Percentiles rank a stretch among this genome's conserved stretches.
Conservation (phyloP, 2,113 vertebrate species). For the Guaruba guarouba region DNA sequence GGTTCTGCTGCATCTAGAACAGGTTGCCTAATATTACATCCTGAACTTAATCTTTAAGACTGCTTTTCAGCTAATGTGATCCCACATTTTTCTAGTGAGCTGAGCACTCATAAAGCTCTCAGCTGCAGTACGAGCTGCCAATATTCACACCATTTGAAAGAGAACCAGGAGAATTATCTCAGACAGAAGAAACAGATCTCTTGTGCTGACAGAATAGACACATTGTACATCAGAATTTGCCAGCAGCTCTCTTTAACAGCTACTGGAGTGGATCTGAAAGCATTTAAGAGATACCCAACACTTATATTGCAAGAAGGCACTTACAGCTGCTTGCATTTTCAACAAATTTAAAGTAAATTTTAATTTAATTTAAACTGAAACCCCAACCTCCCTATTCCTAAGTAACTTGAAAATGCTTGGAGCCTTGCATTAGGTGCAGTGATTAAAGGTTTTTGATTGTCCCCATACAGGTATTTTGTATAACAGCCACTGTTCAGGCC, state of each 20-base stretch:
- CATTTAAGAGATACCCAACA: neutral
- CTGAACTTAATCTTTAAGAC: neutral
- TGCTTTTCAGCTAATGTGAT: neutral
- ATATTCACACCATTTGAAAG: neutral
- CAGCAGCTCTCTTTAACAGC: neutral
- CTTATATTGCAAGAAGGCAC: neutral
- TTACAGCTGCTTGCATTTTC: neutral
- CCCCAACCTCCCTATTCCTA: neutral
- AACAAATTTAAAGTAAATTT: neutral
- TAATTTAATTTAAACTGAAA: neutral
- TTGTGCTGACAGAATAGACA: neutral
- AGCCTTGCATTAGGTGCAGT: neutral
- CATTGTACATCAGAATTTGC: neutral
- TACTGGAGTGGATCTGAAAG: neutral
- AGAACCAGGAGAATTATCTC: neutral
- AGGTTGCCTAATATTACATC: neutral
- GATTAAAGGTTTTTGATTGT: neutral
- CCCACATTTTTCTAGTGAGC: neutral
- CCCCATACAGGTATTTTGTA: neutral
- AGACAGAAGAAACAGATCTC: neutral
- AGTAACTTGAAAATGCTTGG: neutral
- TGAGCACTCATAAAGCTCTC: neutral
- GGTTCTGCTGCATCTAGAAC: neutral
- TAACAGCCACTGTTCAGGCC: neutral
- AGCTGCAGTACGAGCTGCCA: neutral